Evolutionary conservation across 2,888 invertebrate species (phyloP).

Genomic region (Hydrotaea cyrtoneurina): DNA sequence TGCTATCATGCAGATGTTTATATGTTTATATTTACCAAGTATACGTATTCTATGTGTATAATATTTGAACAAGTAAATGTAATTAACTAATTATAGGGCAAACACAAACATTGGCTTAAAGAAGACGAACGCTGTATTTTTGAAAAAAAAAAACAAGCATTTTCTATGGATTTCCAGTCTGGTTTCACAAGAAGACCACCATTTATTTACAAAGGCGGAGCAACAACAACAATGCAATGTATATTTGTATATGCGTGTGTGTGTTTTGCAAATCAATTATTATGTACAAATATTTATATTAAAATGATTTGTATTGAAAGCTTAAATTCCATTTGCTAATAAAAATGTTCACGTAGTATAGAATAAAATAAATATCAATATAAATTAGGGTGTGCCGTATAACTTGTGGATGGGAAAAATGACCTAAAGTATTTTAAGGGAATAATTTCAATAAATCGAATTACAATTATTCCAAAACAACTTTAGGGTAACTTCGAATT

Average conservation of each 20-base stretch:
- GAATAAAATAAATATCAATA: no score
- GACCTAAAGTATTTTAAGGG: no score
- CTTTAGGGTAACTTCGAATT: no score
- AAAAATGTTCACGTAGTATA: background rate
- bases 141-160: no score
- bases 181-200: background rate
- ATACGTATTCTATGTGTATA: background rate
- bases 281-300: background rate
- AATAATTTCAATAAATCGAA: no score
- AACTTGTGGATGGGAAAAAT: no score
- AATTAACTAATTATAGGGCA: slow-evolving; percentile 2
- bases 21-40: background rate
- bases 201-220: no score
- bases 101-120: background rate
- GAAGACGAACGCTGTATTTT: no score
- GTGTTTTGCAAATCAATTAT: background rate
- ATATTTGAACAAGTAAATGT: background rate
- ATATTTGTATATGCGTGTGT: background rate
- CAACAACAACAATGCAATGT: no score
- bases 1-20: background rate
- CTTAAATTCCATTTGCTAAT: background rate
- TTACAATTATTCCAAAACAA: no score
- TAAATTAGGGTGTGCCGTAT: no score
- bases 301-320: background rate
- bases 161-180: no score